Evolutionary conservation across 2,888 invertebrate genomes (phyloP), one percentile per base, ranked within the genome.

Genomic region (Eledona agricola): DNA sequence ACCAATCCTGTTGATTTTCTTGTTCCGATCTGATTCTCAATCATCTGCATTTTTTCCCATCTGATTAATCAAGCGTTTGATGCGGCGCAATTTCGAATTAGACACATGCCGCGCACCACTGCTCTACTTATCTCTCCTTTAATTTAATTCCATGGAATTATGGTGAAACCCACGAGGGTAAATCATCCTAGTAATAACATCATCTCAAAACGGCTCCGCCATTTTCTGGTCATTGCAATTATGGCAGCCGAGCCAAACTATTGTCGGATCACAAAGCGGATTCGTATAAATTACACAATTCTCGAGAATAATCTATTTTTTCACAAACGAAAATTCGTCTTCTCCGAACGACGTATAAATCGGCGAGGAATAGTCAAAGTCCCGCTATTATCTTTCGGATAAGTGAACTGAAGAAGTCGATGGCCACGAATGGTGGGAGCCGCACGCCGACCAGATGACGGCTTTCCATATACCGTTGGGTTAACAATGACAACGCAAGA

Each of bases 381-480:
- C 25, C 46, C 46, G 46, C 43, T 43, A 43, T 29, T 32, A 42
- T 29, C 42, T 29, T 19, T 11, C 13, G 9, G 5, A 9, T 15
- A 25, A 31, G n/a, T n/a, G 22, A 32, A 7, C 13, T 22, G 13
- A 31, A 52, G 42, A 53, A 58, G 57, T 60, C 55, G 56, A 56
- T 58, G 58, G 32, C 58, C 58, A 57, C 32, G 37, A 3, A n/a
- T 43, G 37, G 47, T 38, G 26, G 38, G 40, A 35, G 40, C 31
- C 20, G 31, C 51, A 49, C 55, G 55, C 55, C 52, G 49, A 23
- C 55, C 55, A 55, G 55, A 46, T 55, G 55, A 55, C 55, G 55
- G 47, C 3, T 9, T 45, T 12, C 32, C 11, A 34, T 34, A 37
- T 47, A 47, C 47, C 47, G 47, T 47, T 35, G 10, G 26, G 13